These are phyloP conservation scores for Caracal caracal DNA, from an alignment of 2,113 vertebrate species.

Conservation along the genomic window DNA sequence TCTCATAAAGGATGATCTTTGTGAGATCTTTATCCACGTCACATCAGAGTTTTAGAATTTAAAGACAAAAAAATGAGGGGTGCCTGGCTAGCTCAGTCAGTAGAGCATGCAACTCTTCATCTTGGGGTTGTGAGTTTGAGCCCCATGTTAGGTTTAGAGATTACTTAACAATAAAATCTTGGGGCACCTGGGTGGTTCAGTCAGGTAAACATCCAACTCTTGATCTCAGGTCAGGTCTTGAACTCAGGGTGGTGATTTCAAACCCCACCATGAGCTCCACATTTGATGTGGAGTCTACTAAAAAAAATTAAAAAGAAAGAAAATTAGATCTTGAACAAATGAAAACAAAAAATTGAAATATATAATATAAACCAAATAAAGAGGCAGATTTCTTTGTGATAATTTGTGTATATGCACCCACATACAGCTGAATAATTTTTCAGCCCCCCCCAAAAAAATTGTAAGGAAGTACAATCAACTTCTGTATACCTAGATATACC, in stretches of 20 bases:
- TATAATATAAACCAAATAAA: neutral
- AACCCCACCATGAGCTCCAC: too few species aligned
- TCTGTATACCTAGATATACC: neutral
- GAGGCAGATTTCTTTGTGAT: neutral
- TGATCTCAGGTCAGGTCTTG: too few species aligned
- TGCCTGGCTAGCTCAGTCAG: neutral
- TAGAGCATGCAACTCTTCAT: neutral
- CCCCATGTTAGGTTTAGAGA: neutral
- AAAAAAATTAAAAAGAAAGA: too few species aligned
- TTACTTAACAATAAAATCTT: neutral
- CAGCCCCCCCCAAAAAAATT: neutral
- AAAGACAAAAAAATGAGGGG: neutral
- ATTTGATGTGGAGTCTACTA: too few species aligned
- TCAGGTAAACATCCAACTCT: too few species aligned
- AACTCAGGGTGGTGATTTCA: too few species aligned
- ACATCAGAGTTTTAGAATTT: constrained; percentile 34
- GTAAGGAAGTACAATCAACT: neutral
- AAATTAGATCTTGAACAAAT: neutral
- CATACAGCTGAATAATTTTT: constrained; percentile 22
- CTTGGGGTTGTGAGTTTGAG: neutral
- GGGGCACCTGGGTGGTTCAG: too few species aligned
- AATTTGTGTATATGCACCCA: neutral
- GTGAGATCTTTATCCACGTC: neutral
- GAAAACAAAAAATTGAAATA: neutral
- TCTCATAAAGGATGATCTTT: neutral